These are phyloP conservation scores for Copidosoma floridanum DNA, from an alignment of 1,140 invertebrate genomes.

Conservation along the genomic window DNA sequence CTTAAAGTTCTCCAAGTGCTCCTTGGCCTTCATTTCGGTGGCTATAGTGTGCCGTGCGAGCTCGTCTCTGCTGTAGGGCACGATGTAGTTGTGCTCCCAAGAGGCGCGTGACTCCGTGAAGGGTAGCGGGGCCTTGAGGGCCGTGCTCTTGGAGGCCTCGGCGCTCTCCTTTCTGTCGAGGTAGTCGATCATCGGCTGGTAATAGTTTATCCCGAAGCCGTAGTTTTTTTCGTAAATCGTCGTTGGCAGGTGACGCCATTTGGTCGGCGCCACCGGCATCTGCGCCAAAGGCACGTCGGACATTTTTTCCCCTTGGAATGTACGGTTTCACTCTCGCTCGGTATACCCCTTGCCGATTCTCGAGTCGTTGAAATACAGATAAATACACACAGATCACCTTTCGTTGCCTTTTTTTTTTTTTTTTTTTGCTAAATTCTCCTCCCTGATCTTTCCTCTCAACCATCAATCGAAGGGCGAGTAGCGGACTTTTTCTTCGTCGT, in stretches of 20 bases:
- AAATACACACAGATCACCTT: too few species aligned
- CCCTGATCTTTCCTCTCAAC: too few species aligned
- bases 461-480: too few species aligned
- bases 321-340: not conserved
- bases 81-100: slow-evolving; percentile 56
- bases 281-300: slow-evolving; percentile 36
- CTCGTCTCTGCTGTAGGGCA: slow-evolving; percentile 64
- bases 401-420: too few species aligned
- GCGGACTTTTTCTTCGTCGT: too few species aligned
- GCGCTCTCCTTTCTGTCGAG: slow-evolving; percentile 60
- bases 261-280: slow-evolving; percentile 54
- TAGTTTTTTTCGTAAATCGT: slow-evolving; percentile 77
- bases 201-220: slow-evolving; percentile 75
- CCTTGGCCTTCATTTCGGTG: slow-evolving; percentile 66
- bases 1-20: slow-evolving; percentile 61
- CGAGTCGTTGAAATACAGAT: too few species aligned
- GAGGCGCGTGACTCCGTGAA: slow-evolving; percentile 66
- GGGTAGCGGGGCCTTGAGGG: slow-evolving; percentile 62
- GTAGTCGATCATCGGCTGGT: slow-evolving; percentile 82
- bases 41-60: slow-evolving; percentile 63
- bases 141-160: slow-evolving; percentile 8
- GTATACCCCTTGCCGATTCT: not conserved
- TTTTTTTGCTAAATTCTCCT: too few species aligned
- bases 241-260: slow-evolving; percentile 57
- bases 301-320: not conserved